Percentiles rank a stretch among this genome's conserved stretches.
phyloP scores from a whole-genome alignment of 2,888 invertebrate species.

The Cantharis nigra region DNA sequence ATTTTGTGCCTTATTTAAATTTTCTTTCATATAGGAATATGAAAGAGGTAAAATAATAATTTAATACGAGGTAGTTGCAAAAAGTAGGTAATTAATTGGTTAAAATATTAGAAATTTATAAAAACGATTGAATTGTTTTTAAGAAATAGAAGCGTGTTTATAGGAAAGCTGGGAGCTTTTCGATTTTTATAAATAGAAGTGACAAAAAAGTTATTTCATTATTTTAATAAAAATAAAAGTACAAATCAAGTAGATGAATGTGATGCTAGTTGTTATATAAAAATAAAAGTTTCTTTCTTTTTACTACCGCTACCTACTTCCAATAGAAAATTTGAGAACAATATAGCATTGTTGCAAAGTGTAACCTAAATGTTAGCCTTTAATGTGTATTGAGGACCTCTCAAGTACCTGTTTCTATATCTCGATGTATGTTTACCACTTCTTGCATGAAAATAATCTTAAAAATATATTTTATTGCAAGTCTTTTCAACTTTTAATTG shows the following conservation, averaged over 20 bases:
- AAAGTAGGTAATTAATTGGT: background rate
- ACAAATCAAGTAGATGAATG: background rate
- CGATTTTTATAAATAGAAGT: background rate
- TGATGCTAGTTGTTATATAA: background rate
- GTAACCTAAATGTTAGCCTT: constrained; percentile 31
- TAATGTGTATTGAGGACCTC: constrained; percentile 32
- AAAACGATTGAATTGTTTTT: background rate
- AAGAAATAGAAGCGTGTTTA: background rate
- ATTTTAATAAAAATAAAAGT: constrained; percentile 3
- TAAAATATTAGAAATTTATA: background rate
- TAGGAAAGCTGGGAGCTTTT: background rate
- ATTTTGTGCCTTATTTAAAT: constrained; percentile 25
- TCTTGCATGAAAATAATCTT: constrained; percentile 25
- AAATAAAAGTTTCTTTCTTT: background rate
- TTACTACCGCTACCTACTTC: constrained; percentile 8
- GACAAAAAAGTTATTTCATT: background rate
- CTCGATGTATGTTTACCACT: constrained; percentile 27
- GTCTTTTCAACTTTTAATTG: constrained; percentile 9
- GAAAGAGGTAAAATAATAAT: background rate
- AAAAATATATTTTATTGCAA: constrained; percentile 12
- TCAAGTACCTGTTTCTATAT: constrained; percentile 36
- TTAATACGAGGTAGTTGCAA: background rate
- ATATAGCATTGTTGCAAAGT: constrained; percentile 24
- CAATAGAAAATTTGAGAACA: constrained; percentile 20
- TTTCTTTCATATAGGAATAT: background rate